These are phyloP conservation scores for Distichodus sexfasciatus DNA, from an alignment of 2,797 vertebrate genomes.

Conservation along the genomic window DNA sequence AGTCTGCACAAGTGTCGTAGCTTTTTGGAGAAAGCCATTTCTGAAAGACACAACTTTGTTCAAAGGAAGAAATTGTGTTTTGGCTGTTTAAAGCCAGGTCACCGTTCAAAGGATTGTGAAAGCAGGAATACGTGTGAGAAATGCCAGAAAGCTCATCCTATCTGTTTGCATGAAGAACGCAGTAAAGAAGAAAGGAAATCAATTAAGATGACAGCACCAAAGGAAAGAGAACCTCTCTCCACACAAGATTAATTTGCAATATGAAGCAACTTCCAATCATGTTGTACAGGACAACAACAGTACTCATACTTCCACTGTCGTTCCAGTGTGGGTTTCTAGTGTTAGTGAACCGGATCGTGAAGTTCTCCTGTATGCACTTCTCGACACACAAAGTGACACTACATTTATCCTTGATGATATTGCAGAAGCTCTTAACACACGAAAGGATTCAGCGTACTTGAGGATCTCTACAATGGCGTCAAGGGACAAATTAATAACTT, in stretches of 20 bases:
- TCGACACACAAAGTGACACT: constrained; percentile 11
- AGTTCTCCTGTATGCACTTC: background rate
- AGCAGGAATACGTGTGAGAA: background rate
- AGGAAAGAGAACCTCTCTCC: background rate
- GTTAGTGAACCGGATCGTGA: background rate
- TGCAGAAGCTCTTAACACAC: constrained; percentile 4
- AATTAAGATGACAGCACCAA: background rate
- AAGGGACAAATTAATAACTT: constrained; percentile 21
- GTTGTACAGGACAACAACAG: background rate
- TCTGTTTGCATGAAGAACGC: constrained; percentile 1
- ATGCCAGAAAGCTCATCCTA: constrained; percentile 9
- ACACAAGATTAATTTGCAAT: background rate
- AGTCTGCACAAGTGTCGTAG: background rate
- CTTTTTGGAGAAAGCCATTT: background rate
- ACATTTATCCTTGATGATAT: constrained; percentile 18
- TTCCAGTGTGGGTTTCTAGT: constrained; percentile 2
- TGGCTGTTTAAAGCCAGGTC: constrained; percentile 11
- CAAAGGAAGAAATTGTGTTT: background rate
- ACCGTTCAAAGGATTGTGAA: constrained; percentile 10
- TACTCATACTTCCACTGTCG: background rate
- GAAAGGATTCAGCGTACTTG: constrained; percentile 33
- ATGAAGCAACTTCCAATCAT: background rate
- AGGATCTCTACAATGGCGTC: constrained; percentile 37
- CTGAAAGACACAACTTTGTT: background rate
- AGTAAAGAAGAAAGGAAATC: background rate